Base-by-base conservation (phyloP, 1,140 invertebrate genomes). In the Sminthurides bifidus region DNA sequence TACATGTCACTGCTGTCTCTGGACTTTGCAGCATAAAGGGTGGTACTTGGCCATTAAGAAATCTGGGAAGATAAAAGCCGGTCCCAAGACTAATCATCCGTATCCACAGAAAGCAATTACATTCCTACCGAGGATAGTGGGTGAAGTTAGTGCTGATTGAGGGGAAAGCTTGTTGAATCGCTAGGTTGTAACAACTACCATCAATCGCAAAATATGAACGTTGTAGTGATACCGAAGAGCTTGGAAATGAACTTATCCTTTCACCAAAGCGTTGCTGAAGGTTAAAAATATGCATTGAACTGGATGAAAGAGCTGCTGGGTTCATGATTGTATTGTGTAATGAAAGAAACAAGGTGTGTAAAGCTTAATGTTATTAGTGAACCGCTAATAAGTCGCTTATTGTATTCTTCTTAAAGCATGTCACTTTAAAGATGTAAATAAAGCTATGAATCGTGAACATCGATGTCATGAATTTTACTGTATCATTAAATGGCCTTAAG, bases 41-140 rank as follows among this genome's bases (percentile, higher is more conserved):
- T 81, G 79, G 78, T 81, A 79, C 71, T 19, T 81, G 19, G 80
- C 74, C 6, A 74, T 82, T 41, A 82, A 82, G 60, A 80, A 76
- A 64, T 78, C 75, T 27, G 79, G 80, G 14, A 75, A 77, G 56
- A 67, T 73, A 21, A 81, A 81, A 66, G 69, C 72, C 10, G 81
- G 78, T 0, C 65, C 71, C 2, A 75, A 73, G 63, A 82, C 80
- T 1, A 69, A 64, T 24, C 75, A 72, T 68, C 75, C 76, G 8
- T 76, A 73, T 68, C 75, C 76, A 14, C 79, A 82, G 67, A 79
- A 79, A 65, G 76, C 80, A 1, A 75, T 78, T 56, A 75, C 78
- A 61, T 82, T 82, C 67, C 65, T 78, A 48, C 71, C 76, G 4
- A 67, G 59, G 23, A 41, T 60, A 5, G 51, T 64, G 17, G 37